Evolutionary conservation across 1,140 invertebrate species (phyloP), one percentile per base, ranked within the genome.

Genomic region (Scaptomyza pallida): DNA sequence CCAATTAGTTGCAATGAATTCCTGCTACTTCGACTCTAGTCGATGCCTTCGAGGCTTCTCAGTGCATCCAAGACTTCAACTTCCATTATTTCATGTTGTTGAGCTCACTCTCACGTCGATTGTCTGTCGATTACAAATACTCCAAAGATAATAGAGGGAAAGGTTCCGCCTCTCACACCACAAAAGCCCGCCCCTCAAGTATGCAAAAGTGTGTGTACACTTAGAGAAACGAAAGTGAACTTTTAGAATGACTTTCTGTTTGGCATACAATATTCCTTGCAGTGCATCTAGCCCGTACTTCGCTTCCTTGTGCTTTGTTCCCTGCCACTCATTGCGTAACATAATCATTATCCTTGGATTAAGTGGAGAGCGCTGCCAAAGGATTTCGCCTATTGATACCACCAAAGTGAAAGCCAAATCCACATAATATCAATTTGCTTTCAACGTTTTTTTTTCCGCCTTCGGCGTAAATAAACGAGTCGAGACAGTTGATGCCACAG

Each of bases 261-360:
- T n/a, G n/a, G n/a, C n/a, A 9, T 8, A 37, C 33, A 37, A 0
- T n/a, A n/a, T 37, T 37, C n/a, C 33, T 37, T 5, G 4, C n/a
- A 37, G 33, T 37, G 33, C n/a, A 37, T 47, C 65, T 65, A 40
- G 30, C 13, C 17, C n/a, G 9, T 15, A 6, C 0, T 4, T 40
- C 17, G 13, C 19, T 15, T 16, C 10, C 12, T 6, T 1, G 2
- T 17, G 9, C 13, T 16, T 43, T 44, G 21, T n/a, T n/a, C 54
- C 60, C 5, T 51, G 44, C 16, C n/a, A 26, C 50, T 72, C 75
- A 67, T 85, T 86, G 77, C 81, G 81, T 64, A 88, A 86, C 78
- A 90, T 89, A 69, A 79, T 82, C 88, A 89, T 89, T 89, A 90
- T 89, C 86, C 88, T 82, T 77, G 78, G 78, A 88, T 89, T 88